Conservation (phyloP, 2,888 invertebrate genomes). For the Thyatira batis region DNA sequence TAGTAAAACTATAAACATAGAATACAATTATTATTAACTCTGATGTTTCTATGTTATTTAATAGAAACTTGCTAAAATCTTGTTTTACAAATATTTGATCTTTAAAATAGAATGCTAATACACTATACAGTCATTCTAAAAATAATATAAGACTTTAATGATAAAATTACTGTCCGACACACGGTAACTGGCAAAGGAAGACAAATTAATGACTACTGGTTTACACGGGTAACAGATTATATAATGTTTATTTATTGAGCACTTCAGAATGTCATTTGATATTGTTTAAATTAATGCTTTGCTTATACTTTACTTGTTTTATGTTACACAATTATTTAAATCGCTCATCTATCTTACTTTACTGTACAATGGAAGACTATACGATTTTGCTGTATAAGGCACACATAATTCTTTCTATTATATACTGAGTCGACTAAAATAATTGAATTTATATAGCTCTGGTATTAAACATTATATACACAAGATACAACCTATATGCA, state of each 20-base stretch:
- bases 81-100: neutral
- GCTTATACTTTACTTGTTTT: slow-evolving; percentile 6
- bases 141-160: slow-evolving; percentile 2
- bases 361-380: slow-evolving; percentile 66
- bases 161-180: slow-evolving; percentile 28
- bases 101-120: neutral
- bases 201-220: slow-evolving; percentile 46
- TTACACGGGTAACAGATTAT: slow-evolving; percentile 58
- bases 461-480: slow-evolving; percentile 12
- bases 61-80: neutral
- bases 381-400: slow-evolving; percentile 79
- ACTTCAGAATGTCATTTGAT: slow-evolving; percentile 21
- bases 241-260: slow-evolving; percentile 33
- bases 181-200: slow-evolving; percentile 69
- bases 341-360: slow-evolving; percentile 13
- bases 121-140: slow-evolving; percentile 11
- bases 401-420: slow-evolving; percentile 53
- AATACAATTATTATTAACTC: slow-evolving; percentile 16
- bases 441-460: slow-evolving; percentile 12
- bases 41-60: neutral
- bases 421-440: slow-evolving; percentile 15
- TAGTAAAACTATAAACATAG: slow-evolving; percentile 16
- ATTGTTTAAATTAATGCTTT: slow-evolving; percentile 14
- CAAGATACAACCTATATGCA: slow-evolving; percentile 20
- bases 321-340: slow-evolving; percentile 17